Evolutionary conservation across 1,140 invertebrate species (phyloP).

Genomic region (Nasonia giraulti): DNA sequence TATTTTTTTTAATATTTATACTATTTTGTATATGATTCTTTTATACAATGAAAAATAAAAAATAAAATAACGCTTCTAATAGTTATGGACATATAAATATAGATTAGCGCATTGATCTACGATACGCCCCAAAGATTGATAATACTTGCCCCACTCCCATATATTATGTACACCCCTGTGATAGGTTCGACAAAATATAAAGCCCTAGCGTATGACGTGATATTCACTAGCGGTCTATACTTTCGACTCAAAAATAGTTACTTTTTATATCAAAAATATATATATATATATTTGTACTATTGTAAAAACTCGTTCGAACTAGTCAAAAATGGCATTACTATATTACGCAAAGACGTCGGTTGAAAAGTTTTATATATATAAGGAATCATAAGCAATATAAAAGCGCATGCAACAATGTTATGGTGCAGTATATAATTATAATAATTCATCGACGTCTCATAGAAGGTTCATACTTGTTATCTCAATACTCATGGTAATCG

Average conservation of each 20-base stretch:
- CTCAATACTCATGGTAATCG: neutral
- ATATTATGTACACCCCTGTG: constrained; percentile 5
- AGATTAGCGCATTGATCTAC: constrained; percentile 17
- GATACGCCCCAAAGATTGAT: neutral
- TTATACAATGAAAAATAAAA: constrained; percentile 8
- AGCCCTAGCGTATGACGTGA: neutral
- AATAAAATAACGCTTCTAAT: neutral
- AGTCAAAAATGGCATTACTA: constrained; percentile 14
- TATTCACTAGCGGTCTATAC: neutral
- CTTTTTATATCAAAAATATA: neutral
- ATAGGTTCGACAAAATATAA: neutral
- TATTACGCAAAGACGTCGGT: constrained; percentile 1
- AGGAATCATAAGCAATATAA: constrained; percentile 44
- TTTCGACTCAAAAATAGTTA: neutral
- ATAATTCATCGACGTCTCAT: constrained; percentile 16
- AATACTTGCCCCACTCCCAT: neutral
- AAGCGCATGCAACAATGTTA: constrained; percentile 42
- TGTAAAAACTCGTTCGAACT: neutral
- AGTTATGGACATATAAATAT: constrained; percentile 8
- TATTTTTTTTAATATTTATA: neutral
- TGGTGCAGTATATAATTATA: constrained; percentile 6
- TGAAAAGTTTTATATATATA: constrained; percentile 26
- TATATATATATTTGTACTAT: neutral
- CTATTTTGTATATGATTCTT: neutral
- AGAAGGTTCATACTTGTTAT: neutral